Evolutionary conservation across 2,797 vertebrate species (phyloP).

Genomic region (Semotilus atromaculatus): DNA sequence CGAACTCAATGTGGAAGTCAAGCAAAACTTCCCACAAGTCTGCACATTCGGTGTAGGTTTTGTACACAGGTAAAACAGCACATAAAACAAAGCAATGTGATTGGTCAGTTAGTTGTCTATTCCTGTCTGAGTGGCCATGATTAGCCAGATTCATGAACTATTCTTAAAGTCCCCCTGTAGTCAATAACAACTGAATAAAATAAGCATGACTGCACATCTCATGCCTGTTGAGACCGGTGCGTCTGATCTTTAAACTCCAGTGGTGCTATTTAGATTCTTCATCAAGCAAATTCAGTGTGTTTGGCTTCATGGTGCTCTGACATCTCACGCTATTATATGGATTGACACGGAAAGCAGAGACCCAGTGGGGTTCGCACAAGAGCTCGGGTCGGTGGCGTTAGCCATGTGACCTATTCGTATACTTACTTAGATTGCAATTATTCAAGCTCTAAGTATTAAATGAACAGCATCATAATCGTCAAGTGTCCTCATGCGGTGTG

Average conservation of each 20-base stretch:
- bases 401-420: neutral
- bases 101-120: neutral
- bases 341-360: neutral
- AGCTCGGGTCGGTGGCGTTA: neutral
- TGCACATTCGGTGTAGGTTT: neutral
- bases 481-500: neutral
- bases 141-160: too few species aligned
- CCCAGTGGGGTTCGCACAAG: neutral
- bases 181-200: neutral
- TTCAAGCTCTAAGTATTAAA: neutral
- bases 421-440: neutral
- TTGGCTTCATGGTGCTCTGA: neutral
- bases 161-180: too few species aligned
- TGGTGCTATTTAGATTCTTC: neutral
- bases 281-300: neutral
- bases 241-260: neutral
- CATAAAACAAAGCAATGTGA: neutral
- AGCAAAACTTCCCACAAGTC: neutral
- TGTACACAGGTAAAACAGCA: neutral
- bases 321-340: neutral
- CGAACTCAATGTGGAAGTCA: neutral
- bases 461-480: neutral
- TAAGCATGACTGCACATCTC: neutral
- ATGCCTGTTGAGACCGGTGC: neutral
- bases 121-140: too few species aligned